These are phyloP conservation scores for Mus spicilegus DNA, from an alignment of 2,113 vertebrate species.

Conservation along the genomic window DNA sequence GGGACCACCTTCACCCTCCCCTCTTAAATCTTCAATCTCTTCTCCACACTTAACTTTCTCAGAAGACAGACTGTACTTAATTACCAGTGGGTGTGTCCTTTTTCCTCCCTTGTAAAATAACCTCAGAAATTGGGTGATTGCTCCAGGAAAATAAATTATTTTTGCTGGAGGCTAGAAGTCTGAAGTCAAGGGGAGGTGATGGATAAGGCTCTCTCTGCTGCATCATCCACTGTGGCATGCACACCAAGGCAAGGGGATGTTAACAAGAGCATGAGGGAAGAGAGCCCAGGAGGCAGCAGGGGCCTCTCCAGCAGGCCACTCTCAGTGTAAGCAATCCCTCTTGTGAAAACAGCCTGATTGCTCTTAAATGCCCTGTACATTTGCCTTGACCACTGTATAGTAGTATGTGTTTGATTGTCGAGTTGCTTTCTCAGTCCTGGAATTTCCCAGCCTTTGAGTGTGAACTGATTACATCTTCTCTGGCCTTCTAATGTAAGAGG, in stretches of 20 bases:
- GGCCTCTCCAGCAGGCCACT: neutral
- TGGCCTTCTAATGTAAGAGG: neutral
- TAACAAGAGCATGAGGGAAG: no score
- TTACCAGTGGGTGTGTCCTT: no score
- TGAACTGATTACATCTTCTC: neutral
- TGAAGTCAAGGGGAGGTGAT: neutral
- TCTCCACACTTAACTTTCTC: neutral
- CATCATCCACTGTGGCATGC: fast-evolving
- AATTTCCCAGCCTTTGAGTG: neutral
- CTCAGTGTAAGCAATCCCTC: neutral
- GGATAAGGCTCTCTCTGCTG: neutral
- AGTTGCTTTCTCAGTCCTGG: neutral
- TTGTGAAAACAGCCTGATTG: neutral
- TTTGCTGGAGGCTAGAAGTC: neutral
- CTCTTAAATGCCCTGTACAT: neutral
- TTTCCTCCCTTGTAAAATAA: neutral
- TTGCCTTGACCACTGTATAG: fast-evolving
- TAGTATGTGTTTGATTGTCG: neutral
- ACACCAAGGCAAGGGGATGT: neutral
- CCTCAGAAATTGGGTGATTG: neutral
- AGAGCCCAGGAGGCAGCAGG: neutral
- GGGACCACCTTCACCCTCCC: neutral
- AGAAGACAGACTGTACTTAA: neutral
- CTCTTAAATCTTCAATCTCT: neutral
- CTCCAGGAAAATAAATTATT: neutral